Conservation (phyloP, 2,888 invertebrate species). For the Andricus curvator region DNA sequence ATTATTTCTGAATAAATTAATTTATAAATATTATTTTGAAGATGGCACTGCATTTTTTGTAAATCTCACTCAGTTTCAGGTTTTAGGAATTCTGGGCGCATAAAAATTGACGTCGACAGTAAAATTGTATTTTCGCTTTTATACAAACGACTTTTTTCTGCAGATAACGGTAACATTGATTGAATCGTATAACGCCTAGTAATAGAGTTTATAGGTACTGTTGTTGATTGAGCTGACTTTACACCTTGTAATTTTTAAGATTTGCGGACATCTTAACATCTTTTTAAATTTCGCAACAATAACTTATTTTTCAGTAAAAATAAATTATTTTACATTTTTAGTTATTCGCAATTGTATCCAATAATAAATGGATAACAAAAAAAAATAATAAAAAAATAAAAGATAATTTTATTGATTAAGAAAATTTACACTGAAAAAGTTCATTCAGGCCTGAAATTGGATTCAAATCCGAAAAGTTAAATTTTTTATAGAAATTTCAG, state of each 20-base stretch:
- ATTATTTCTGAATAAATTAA: too few species aligned
- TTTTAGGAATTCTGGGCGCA: background rate
- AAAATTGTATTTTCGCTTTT: background rate
- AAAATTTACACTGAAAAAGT: too few species aligned
- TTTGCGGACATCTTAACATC: background rate
- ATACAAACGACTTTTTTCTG: slow-evolving; percentile 5
- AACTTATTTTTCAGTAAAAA: background rate
- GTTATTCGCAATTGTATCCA: too few species aligned
- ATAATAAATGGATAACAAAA: too few species aligned
- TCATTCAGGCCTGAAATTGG: background rate
- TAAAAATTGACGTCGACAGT: background rate
- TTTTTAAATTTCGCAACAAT: background rate
- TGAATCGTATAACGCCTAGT: slow-evolving; percentile 17
- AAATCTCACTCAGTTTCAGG: slow-evolving; percentile 1
- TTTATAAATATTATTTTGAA: background rate
- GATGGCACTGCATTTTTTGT: background rate
- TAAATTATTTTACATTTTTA: background rate
- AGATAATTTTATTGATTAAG: too few species aligned
- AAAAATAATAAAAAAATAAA: background rate
- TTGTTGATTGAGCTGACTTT: slow-evolving; percentile 30
- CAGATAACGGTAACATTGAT: background rate
- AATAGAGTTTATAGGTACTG: slow-evolving; percentile 7
- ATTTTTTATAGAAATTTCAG: slow-evolving; percentile 15
- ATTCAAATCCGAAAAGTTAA: background rate
- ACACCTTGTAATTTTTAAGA: background rate